phyloP scores from a whole-genome alignment of 2,888 invertebrate species.

The Amblyjoppa fuscipennis region DNA sequence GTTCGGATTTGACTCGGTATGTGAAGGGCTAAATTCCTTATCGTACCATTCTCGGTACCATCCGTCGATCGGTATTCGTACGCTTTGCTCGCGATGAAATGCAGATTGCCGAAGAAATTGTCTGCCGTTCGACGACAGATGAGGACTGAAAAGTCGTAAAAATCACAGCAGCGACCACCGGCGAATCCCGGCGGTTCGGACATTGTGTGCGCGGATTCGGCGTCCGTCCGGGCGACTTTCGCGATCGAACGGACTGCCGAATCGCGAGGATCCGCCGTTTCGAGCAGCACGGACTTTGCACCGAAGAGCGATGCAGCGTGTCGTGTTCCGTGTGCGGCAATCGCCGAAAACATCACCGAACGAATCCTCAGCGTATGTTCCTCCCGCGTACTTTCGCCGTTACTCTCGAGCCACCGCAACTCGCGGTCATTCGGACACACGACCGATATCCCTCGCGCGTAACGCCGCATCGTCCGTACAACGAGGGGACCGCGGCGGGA shows the following conservation, averaged over 20 bases:
- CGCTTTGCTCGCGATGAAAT: background rate
- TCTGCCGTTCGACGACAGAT: background rate
- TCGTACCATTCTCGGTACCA: background rate
- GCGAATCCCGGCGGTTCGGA: constrained; percentile 1
- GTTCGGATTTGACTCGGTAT: no score
- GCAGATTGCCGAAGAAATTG: no score
- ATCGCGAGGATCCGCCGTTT: constrained; percentile 9
- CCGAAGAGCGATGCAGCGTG: background rate
- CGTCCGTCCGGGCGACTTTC: constrained; percentile 13
- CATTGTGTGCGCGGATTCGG: constrained; percentile 19
- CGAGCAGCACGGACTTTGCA: constrained; percentile 3
- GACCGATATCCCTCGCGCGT: constrained; percentile 13
- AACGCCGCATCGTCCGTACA: constrained; percentile 1
- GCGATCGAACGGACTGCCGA: constrained; percentile 15
- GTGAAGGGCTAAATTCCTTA: background rate
- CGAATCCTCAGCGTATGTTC: background rate
- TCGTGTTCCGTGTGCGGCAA: background rate
- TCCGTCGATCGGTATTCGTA: constrained; percentile 14
- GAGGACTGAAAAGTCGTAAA: constrained; percentile 44
- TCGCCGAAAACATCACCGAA: background rate
- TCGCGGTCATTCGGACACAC: constrained; percentile 2
- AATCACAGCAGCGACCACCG: constrained; percentile 11
- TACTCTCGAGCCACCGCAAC: background rate
- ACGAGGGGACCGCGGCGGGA: background rate
- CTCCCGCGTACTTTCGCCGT: constrained; percentile 9